Conservation (phyloP, 2,888 invertebrate species). For the Magallana nippona region DNA sequence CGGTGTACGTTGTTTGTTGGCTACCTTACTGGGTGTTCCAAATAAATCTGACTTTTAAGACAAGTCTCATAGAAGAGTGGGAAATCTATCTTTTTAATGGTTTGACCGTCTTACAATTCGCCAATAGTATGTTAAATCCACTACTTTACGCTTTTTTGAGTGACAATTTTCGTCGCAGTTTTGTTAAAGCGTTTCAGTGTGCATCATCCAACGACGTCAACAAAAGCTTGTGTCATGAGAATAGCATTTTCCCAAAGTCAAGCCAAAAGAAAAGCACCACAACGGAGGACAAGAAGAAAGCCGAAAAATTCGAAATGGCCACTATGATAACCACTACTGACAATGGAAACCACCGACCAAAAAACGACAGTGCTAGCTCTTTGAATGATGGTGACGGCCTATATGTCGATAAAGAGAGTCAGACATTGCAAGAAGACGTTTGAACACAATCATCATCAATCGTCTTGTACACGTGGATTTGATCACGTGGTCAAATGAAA, state of each 20-base stretch:
- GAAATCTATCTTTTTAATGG: conserved; percentile 71
- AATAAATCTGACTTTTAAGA: conserved; percentile 67
- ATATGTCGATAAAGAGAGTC: conserved; percentile 59
- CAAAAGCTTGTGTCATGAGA: conserved; percentile 63
- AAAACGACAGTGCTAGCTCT: conserved; percentile 49
- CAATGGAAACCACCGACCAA: conserved; percentile 50
- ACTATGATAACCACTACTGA: conserved; percentile 59
- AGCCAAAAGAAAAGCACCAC: conserved; percentile 55
- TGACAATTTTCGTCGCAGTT: conserved; percentile 78
- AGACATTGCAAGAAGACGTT: conserved; percentile 47
- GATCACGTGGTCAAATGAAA: too few relatives aligned
- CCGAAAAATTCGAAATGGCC: conserved; percentile 61
- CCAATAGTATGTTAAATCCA: conserved; percentile 79
- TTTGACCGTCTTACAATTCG: conserved; percentile 76
- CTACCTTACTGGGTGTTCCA: conserved; percentile 79
- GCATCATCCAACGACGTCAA: conserved; percentile 67
- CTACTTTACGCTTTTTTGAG: conserved; percentile 78
- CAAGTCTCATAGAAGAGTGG: conserved; percentile 52
- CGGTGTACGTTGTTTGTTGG: conserved; percentile 78
- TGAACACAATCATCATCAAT: neutral
- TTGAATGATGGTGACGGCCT: conserved; percentile 36
- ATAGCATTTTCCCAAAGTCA: conserved; percentile 66
- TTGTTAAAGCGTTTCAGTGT: conserved; percentile 78
- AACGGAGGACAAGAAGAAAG: conserved; percentile 52
- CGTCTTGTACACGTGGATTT: neutral